These are phyloP conservation scores for Polietes domitor DNA, from an alignment of 2,888 invertebrate genomes.

Conservation along the genomic window DNA sequence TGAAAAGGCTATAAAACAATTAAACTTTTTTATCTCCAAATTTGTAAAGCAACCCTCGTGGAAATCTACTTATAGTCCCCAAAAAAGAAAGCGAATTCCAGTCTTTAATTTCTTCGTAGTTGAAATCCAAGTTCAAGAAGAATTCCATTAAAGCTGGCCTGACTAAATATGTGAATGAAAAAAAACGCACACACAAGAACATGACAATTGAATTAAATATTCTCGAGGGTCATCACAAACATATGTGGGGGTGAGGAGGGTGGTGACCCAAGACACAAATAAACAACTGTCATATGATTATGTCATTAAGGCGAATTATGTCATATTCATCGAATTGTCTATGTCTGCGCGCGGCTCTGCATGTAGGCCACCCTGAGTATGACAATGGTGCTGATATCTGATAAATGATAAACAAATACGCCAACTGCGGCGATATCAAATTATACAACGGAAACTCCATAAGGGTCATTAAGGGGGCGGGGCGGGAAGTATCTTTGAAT, in stretches of 20 bases:
- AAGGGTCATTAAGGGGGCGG: background rate
- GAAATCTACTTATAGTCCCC: too few species aligned
- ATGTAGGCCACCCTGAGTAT: background rate
- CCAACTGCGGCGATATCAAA: constrained; percentile 13
- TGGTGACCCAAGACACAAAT: background rate
- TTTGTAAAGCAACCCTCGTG: too few species aligned
- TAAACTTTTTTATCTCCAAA: too few species aligned
- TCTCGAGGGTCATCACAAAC: background rate
- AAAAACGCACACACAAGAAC: background rate
- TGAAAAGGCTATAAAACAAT: too few species aligned
- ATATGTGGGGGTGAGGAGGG: background rate
- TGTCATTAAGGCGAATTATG: constrained; percentile 24
- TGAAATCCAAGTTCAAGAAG: constrained; percentile 58
- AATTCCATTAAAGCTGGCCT: background rate
- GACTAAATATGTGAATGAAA: background rate
- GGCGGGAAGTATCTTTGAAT: background rate
- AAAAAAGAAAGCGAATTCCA: too few species aligned
- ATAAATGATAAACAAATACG: background rate
- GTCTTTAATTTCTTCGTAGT: too few species aligned
- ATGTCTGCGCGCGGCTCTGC: constrained; percentile 11
- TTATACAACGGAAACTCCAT: background rate
- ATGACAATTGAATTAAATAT: constrained; percentile 11
- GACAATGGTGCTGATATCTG: background rate
- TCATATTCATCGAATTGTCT: background rate
- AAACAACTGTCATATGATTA: constrained; percentile 9